phyloP scores from a whole-genome alignment of 1,140 invertebrate species.

The Neotoxoptera formosana region DNA sequence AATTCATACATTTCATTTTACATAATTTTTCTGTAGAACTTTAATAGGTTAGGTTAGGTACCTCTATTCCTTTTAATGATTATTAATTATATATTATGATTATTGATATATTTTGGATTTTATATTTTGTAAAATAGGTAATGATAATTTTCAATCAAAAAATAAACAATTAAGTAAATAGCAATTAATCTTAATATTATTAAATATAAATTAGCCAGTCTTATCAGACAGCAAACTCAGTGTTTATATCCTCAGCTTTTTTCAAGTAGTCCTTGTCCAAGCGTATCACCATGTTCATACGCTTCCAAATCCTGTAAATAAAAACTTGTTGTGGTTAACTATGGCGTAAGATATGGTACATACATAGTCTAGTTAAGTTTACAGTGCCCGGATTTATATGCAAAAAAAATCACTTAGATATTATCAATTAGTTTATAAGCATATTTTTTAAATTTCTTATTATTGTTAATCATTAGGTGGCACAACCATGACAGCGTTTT shows the following conservation, averaged over 20 bases:
- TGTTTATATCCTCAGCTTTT: background rate
- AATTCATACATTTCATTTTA: background rate
- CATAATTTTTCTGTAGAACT: background rate
- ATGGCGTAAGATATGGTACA: background rate
- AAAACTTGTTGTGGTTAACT: background rate
- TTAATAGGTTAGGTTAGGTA: background rate
- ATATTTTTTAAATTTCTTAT: background rate
- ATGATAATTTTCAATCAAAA: background rate
- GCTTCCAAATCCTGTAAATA: slow-evolving; percentile 11
- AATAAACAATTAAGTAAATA: background rate
- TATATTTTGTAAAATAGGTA: background rate
- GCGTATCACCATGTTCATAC: background rate
- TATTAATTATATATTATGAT: background rate
- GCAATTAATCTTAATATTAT: background rate
- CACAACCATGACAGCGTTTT: background rate
- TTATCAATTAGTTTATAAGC: too few relatives aligned
- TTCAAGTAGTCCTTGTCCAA: background rate
- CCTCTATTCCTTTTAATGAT: background rate
- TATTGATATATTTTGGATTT: background rate
- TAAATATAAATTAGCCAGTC: background rate
- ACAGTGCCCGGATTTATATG: background rate
- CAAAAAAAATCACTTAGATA: background rate
- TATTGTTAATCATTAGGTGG: background rate
- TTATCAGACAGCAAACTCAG: background rate
- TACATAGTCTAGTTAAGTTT: too few relatives aligned